phyloP scores from a whole-genome alignment of 1,140 invertebrate genomes.

The Bombus breviceps region DNA sequence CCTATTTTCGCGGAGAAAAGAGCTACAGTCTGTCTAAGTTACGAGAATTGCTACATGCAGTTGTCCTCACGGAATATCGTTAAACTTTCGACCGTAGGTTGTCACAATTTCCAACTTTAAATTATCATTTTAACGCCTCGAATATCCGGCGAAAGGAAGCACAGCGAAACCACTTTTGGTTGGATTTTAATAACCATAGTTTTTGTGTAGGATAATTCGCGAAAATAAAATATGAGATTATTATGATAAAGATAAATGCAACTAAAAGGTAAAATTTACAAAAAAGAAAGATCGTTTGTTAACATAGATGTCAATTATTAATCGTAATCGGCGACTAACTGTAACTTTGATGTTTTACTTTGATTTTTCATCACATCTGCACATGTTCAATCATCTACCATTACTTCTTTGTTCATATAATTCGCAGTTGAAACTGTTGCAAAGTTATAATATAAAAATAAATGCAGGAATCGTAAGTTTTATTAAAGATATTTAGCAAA shows the following conservation, averaged over 20 bases:
- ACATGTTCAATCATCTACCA: too few relatives aligned
- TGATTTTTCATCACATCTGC: too few relatives aligned
- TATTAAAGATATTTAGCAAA: too few relatives aligned
- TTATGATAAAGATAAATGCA: too few relatives aligned
- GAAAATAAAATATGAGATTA: neutral
- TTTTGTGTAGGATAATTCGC: neutral
- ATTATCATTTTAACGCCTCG: conserved; percentile 58
- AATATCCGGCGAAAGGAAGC: neutral
- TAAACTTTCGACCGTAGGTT: conserved; percentile 60
- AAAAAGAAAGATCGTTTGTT: neutral
- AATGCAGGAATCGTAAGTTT: too few relatives aligned
- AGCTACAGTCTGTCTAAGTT: conserved; percentile 11
- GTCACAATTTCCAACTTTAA: conserved; percentile 63
- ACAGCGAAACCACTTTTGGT: neutral
- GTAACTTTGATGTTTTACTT: too few relatives aligned
- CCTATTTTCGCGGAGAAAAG: conserved; percentile 1
- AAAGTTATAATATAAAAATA: too few relatives aligned
- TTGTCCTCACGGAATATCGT: conserved; percentile 58
- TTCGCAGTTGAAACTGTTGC: too few relatives aligned
- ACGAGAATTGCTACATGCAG: conserved; percentile 8
- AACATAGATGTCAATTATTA: too few relatives aligned
- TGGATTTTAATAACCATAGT: conserved; percentile 9
- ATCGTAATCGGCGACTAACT: too few relatives aligned
- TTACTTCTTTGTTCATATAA: too few relatives aligned
- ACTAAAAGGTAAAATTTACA: neutral